Evolutionary conservation across 2,888 invertebrate species (phyloP), one percentile per base, ranked within the genome.

Genomic region (Urechis unicinctus): DNA sequence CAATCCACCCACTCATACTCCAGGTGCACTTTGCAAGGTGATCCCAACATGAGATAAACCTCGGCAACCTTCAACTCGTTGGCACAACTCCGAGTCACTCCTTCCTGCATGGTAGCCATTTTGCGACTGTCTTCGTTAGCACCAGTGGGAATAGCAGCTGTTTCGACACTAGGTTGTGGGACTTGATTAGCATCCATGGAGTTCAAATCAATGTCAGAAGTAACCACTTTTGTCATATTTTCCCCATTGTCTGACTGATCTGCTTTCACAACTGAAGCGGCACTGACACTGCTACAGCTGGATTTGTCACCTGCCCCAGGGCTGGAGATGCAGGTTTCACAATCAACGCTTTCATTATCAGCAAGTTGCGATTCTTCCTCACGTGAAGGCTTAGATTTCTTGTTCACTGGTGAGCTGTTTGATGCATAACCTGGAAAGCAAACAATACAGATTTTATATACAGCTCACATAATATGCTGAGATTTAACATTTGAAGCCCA

Each of bases 11-110:
- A 81, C 25, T 74, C 75, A 65, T 81, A 81, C 60, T 80, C 79
- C 49, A 81, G 69, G 29, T 68, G 64, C 21, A 81, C 62, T 50
- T 72, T 76, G 22, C 69, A 69, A 21, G 77, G 74, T 36, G 72
- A 68, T 2, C 78, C 79, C 54, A 79, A 66, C 86, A 93, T 90
- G 50, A 94, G 82, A 79, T 91, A 93, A 55, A 94, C 79, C 79
- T 95, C 93, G 0, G 93, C 93, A 30, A 95, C 83, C 3, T 91
- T 90, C 44, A 93, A 83, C 31, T 88, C 86, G 5, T 87, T 88
- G 1, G 87, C 85, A 70, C 87, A 87, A 21, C 83, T 80, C 6
- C 83, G 73, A 52, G 88, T 91, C 92, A 30, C 24, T n/a, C 50
- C 50, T 2, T 17, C 21, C 9, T n/a, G n/a, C n/a, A n/a, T n/a